phyloP scores from a whole-genome alignment of 2,113 vertebrate species.

The Trogon melanurus region DNA sequence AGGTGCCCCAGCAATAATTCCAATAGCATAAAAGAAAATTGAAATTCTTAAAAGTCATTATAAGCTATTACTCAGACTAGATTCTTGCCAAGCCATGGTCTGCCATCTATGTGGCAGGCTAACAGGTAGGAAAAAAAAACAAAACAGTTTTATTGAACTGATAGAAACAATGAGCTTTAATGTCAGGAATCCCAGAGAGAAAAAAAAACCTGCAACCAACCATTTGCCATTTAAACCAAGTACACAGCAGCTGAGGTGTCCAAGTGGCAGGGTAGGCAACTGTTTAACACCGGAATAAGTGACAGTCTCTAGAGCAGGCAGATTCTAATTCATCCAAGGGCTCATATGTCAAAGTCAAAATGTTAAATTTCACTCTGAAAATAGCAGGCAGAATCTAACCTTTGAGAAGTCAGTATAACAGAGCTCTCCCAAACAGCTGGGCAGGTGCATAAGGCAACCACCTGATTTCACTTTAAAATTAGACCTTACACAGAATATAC shows the following conservation, averaged over 20 bases:
- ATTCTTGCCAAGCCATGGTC: background rate
- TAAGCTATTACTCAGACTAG: background rate
- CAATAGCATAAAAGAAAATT: background rate
- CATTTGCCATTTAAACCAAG: background rate
- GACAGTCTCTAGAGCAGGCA: background rate
- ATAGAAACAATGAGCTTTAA: conserved; percentile 2
- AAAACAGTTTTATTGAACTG: background rate
- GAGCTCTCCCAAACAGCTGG: background rate
- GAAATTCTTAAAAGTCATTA: background rate
- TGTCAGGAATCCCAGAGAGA: background rate
- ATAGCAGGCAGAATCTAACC: conserved; percentile 28
- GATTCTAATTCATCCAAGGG: background rate
- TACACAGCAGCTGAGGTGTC: background rate
- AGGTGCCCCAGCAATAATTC: background rate
- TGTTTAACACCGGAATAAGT: background rate
- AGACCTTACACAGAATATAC: background rate
- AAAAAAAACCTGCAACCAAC: background rate
- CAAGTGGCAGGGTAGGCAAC: background rate
- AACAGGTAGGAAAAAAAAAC: background rate
- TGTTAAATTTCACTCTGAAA: conserved; percentile 42
- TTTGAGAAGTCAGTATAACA: background rate
- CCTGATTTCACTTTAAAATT: conserved; percentile 24
- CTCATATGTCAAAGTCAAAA: conserved; percentile 29
- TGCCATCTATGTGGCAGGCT: background rate
- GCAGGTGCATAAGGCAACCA: background rate